phyloP scores from a whole-genome alignment of 1,140 invertebrate genomes.

The Drosophila malerkotliana region DNA sequence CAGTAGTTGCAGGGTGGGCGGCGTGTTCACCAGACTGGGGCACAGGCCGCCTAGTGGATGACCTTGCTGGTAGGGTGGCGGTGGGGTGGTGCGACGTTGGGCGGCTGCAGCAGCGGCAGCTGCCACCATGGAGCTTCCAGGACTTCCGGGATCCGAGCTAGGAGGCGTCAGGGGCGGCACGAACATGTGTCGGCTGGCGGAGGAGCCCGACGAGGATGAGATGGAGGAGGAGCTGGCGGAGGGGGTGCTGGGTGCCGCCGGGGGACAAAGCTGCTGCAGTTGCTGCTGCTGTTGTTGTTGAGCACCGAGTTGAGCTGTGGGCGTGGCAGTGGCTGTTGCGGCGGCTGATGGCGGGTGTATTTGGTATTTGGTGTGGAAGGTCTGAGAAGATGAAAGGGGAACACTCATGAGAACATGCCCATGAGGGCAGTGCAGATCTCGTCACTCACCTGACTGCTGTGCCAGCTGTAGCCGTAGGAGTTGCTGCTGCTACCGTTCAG shows the following conservation, averaged over 20 bases:
- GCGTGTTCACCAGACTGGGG: slow-evolving; percentile 56
- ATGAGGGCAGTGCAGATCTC: background rate
- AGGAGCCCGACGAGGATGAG: slow-evolving; percentile 59
- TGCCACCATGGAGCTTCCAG: slow-evolving; percentile 85
- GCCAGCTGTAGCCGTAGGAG: slow-evolving; percentile 76
- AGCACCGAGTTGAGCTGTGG: slow-evolving; percentile 76
- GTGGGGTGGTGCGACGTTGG: slow-evolving; percentile 84
- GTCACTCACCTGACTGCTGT: slow-evolving; percentile 78
- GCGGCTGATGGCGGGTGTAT: slow-evolving; percentile 83
- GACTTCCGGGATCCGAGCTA: slow-evolving; percentile 92
- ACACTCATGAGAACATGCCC: slow-evolving; percentile 1
- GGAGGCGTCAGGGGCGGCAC: slow-evolving; percentile 92
- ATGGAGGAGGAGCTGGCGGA: slow-evolving; percentile 69
- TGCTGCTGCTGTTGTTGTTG: slow-evolving; percentile 69
- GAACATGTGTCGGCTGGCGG: slow-evolving; percentile 87
- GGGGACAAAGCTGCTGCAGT: slow-evolving; percentile 74
- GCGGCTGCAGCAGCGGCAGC: slow-evolving; percentile 84
- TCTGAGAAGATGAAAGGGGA: slow-evolving; percentile 44
- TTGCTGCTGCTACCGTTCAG: slow-evolving; percentile 73
- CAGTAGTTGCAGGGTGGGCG: slow-evolving; percentile 52
- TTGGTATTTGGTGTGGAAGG: slow-evolving; percentile 83
- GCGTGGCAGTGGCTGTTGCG: slow-evolving; percentile 67
- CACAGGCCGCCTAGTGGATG: slow-evolving; percentile 64
- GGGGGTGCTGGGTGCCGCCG: slow-evolving; percentile 72
- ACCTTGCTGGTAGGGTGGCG: slow-evolving; percentile 83